These are phyloP conservation scores for Craseonycteris thonglongyai DNA, from an alignment of 2,113 vertebrate genomes.

Conservation along the genomic window DNA sequence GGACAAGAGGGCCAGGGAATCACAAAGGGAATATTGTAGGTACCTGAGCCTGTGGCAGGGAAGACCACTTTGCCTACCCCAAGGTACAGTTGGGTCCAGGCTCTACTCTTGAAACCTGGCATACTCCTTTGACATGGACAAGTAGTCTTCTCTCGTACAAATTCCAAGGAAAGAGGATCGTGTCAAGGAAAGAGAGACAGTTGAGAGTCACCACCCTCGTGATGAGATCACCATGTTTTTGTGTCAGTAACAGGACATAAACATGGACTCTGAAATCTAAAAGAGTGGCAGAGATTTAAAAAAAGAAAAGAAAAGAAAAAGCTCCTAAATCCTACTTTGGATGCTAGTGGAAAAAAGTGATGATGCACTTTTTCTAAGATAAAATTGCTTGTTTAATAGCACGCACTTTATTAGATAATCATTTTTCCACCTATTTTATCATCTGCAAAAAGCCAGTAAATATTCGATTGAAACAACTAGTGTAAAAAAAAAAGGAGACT, in stretches of 20 bases:
- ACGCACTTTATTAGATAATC: conserved; percentile 24
- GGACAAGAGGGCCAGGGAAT: neutral
- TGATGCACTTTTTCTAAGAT: neutral
- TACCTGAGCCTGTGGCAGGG: neutral
- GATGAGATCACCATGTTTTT: neutral
- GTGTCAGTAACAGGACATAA: neutral
- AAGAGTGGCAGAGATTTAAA: neutral
- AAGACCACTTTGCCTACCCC: neutral
- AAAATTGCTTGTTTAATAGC: neutral
- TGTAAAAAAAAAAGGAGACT: conserved; percentile 62
- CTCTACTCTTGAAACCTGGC: neutral
- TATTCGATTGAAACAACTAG: conserved; percentile 55
- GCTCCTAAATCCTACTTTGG: neutral
- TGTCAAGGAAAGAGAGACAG: neutral
- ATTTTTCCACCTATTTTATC: conserved; percentile 64
- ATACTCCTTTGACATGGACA: neutral
- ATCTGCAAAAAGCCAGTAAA: conserved; percentile 62
- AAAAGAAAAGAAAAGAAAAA: neutral
- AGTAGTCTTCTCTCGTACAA: neutral
- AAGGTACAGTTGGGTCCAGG: neutral
- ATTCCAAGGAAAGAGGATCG: neutral
- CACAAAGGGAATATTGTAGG: neutral
- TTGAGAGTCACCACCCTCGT: neutral
- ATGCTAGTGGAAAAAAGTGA: neutral
- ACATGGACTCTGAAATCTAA: neutral